These are phyloP conservation scores for Drosophila affinis DNA, from an alignment of 2,888 invertebrate genomes.

Conservation along the genomic window DNA sequence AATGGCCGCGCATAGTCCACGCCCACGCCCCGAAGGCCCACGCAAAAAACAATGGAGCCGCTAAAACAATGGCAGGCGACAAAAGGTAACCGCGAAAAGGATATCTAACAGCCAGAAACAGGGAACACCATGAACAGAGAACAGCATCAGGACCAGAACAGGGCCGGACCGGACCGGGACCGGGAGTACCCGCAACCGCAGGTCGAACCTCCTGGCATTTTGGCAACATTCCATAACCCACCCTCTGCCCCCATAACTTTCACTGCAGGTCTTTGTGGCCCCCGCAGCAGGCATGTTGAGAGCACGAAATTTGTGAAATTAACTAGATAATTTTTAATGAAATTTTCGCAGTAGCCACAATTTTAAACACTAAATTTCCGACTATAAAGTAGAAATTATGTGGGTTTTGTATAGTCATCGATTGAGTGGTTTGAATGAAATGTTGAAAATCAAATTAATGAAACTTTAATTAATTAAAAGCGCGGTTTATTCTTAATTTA, in stretches of 20 bases:
- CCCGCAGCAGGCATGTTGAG: background rate
- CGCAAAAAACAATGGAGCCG: slow-evolving; percentile 49
- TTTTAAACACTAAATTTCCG: slow-evolving; percentile 15
- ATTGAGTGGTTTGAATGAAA: slow-evolving; percentile 18
- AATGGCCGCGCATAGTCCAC: slow-evolving; percentile 51
- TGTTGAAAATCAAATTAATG: slow-evolving; percentile 14
- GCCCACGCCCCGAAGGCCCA: slow-evolving; percentile 22
- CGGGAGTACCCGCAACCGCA: slow-evolving; percentile 33
- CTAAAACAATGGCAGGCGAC: slow-evolving; percentile 48
- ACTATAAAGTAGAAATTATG: slow-evolving; percentile 22
- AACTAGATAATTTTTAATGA: slow-evolving; percentile 39
- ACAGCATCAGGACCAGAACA: slow-evolving; percentile 1
- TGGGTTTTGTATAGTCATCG: slow-evolving; percentile 10
- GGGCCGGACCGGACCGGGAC: slow-evolving; percentile 6
- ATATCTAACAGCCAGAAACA: slow-evolving; percentile 36
- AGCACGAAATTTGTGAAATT: slow-evolving; percentile 34
- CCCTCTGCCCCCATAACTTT: background rate
- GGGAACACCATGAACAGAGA: background rate
- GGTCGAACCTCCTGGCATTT: slow-evolving; percentile 35
- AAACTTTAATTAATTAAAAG: slow-evolving; percentile 11
- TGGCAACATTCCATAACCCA: slow-evolving; percentile 39
- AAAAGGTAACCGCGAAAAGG: slow-evolving; percentile 50
- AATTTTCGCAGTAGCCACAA: slow-evolving; percentile 21
- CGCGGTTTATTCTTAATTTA: background rate
- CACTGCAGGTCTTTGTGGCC: too few relatives aligned